Conservation (phyloP, 2,888 invertebrate species). For the Drosophila picticornis region DNA sequence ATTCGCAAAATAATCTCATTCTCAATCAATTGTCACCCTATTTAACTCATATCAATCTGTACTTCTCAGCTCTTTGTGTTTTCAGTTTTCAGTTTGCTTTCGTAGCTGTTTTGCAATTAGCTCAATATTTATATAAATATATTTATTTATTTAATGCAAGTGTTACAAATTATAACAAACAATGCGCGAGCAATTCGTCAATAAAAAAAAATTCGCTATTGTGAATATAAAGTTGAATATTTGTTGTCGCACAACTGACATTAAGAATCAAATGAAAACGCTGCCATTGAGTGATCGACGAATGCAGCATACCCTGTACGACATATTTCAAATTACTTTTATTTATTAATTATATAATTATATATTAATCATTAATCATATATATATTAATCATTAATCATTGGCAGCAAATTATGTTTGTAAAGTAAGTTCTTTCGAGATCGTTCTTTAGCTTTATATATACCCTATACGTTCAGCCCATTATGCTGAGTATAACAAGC, state of each 20-base stretch:
- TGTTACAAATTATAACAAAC: constrained; percentile 35
- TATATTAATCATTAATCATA: too few relatives aligned
- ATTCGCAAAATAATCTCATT: constrained; percentile 14
- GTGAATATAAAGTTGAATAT: background rate
- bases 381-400: too few relatives aligned
- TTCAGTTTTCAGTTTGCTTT: background rate
- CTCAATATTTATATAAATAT: constrained; percentile 15
- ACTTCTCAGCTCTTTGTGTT: background rate
- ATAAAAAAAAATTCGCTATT: constrained; percentile 8
- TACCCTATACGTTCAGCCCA: background rate
- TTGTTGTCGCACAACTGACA: constrained; percentile 22
- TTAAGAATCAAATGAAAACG: background rate
- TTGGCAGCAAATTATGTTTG: background rate
- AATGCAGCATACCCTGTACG: background rate
- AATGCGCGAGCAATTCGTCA: constrained; percentile 36
- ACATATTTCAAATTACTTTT: background rate
- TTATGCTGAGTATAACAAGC: background rate
- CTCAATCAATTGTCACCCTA: constrained; percentile 38
- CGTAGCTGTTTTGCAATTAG: constrained; percentile 16
- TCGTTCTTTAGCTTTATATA: background rate
- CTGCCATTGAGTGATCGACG: background rate
- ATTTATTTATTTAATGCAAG: constrained; percentile 31
- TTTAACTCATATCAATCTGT: constrained; percentile 17
- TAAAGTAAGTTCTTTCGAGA: background rate
- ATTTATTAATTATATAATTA: background rate